Conservation (phyloP, 2,888 invertebrate genomes). For the Dynastes grantii region DNA sequence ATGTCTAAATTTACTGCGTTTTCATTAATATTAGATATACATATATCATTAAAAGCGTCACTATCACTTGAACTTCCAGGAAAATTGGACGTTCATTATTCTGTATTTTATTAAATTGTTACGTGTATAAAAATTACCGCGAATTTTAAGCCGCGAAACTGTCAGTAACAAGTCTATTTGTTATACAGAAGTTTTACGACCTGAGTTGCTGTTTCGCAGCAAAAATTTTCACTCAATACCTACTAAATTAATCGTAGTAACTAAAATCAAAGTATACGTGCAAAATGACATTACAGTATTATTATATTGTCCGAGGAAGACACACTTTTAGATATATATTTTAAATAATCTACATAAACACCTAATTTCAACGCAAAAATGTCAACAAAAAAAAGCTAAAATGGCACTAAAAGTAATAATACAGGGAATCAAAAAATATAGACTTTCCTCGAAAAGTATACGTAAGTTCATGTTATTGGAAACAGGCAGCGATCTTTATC, state of each 20-base stretch:
- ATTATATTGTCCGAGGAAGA: slow-evolving; percentile 48
- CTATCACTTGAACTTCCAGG: slow-evolving; percentile 44
- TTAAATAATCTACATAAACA: not conserved
- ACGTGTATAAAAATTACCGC: not conserved
- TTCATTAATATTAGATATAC: slow-evolving; percentile 19
- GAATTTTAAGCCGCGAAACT: not conserved
- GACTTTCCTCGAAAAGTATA: too few relatives aligned
- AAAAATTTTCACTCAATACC: not conserved
- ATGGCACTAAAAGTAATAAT: too few relatives aligned
- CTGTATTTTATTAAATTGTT: slow-evolving; percentile 21
- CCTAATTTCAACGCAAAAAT: not conserved
- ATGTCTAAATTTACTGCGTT: slow-evolving; percentile 45
- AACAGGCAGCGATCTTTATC: too few relatives aligned
- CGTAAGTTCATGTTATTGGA: too few relatives aligned
- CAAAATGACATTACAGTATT: slow-evolving; percentile 44
- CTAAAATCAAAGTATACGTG: slow-evolving; percentile 15
- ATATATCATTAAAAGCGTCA: slow-evolving; percentile 39
- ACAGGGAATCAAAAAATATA: too few relatives aligned
- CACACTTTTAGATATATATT: slow-evolving; percentile 28
- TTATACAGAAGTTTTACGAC: slow-evolving; percentile 19
- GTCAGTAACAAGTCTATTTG: not conserved
- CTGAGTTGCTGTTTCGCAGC: not conserved
- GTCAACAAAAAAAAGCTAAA: not conserved
- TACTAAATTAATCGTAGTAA: slow-evolving; percentile 10
- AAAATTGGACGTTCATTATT: slow-evolving; percentile 34